These are phyloP conservation scores for Sinocyclocheilus anophthalmus DNA, from an alignment of 2,113 vertebrate genomes.

Conservation along the genomic window DNA sequence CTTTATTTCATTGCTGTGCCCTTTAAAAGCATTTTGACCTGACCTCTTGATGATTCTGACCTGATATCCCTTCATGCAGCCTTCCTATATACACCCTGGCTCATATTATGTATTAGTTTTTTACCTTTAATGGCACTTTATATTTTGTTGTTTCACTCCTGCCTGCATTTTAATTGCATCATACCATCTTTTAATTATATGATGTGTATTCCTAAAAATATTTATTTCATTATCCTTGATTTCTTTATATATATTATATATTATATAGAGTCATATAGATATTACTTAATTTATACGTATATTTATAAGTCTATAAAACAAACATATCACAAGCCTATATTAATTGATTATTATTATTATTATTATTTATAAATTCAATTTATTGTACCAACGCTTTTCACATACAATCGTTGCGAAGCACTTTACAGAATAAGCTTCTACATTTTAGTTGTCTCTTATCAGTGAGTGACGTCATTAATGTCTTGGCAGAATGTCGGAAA, in stretches of 20 bases:
- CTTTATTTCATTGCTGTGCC: slow-evolving; percentile 1
- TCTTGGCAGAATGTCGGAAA: too few species aligned
- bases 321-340: too few species aligned
- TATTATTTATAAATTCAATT: too few species aligned
- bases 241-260: background rate
- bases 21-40: slow-evolving; percentile 22
- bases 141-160: background rate
- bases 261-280: too few species aligned
- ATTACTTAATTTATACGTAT: too few species aligned
- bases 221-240: background rate
- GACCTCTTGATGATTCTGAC: slow-evolving; percentile 13
- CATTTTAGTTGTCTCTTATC: too few species aligned
- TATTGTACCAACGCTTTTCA: too few species aligned
- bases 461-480: too few species aligned
- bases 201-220: background rate
- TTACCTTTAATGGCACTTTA: background rate
- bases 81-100: background rate
- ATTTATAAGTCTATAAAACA: too few species aligned
- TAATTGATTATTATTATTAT: too few species aligned
- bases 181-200: background rate
- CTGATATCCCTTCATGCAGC: background rate
- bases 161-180: background rate
- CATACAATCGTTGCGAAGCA: too few species aligned
- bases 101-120: background rate
- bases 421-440: too few species aligned